A percentile compares a stretch with the other conserved stretches of the same genome.
Conservation (phyloP, 2,113 vertebrate species). For the Platysteira castanea region DNA sequence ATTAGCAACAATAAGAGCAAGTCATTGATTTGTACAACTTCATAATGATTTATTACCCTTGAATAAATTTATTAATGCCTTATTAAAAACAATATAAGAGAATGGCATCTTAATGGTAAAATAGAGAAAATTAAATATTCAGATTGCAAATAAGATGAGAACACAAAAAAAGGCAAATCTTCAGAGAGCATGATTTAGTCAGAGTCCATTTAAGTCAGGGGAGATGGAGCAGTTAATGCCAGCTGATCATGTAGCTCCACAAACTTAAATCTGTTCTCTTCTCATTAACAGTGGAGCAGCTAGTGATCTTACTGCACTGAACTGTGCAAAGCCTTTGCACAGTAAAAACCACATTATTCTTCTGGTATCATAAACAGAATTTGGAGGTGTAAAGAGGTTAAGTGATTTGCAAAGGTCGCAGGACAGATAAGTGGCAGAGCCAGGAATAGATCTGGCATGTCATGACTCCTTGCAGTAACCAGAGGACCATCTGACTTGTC, state of each 20-base stretch:
- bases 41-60: background rate
- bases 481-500: constrained; percentile 39
- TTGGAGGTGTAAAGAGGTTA: constrained; percentile 1
- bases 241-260: background rate
- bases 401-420: background rate
- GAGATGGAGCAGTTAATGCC: background rate
- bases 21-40: background rate
- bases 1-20: background rate
- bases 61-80: background rate
- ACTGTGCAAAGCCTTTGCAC: background rate
- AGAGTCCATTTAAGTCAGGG: background rate
- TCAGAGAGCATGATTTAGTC: background rate
- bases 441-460: constrained; percentile 21
- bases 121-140: background rate
- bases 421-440: background rate
- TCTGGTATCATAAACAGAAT: background rate
- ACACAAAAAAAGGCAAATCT: background rate
- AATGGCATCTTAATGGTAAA: background rate
- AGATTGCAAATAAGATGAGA: background rate
- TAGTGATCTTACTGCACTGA: background rate
- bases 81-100: background rate
- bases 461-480: background rate
- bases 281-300: background rate
- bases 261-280: background rate
- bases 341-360: background rate